Evolutionary conservation across 2,113 vertebrate species (phyloP).

Genomic region (Otolemur garnettii): DNA sequence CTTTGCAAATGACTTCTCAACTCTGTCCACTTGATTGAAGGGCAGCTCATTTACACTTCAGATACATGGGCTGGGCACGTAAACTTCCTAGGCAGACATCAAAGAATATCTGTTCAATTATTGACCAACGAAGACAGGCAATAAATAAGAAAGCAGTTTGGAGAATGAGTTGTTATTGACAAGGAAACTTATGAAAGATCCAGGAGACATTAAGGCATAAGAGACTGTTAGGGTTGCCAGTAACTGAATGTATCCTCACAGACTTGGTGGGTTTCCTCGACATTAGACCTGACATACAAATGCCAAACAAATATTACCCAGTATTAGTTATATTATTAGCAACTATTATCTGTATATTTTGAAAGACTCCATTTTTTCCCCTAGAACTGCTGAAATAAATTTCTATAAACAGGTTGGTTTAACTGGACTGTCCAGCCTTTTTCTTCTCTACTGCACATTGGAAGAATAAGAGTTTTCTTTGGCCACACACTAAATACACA

Average conservation of each 20-base stretch:
- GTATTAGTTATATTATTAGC: constrained; percentile 3
- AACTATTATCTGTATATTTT: neutral
- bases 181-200: neutral
- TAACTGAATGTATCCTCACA: neutral
- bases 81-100: neutral
- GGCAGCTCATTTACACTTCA: neutral
- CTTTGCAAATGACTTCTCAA: constrained; percentile 27
- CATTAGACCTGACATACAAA: neutral
- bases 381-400: neutral
- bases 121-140: neutral
- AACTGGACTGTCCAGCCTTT: too few relatives aligned
- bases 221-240: neutral
- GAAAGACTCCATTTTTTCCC: neutral
- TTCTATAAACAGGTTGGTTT: neutral
- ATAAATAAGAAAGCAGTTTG: neutral
- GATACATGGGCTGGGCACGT: neutral
- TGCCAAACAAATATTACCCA: neutral
- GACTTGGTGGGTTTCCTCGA: neutral
- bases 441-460: too few relatives aligned
- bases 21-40: neutral
- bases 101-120: neutral
- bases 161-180: neutral
- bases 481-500: too few relatives aligned
- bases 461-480: too few relatives aligned
- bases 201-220: neutral